Percentiles rank a stretch among this genome's conserved stretches.
Evolutionary conservation across 2,888 invertebrate genomes (phyloP).

Genomic region (Stramonita haemastoma): DNA sequence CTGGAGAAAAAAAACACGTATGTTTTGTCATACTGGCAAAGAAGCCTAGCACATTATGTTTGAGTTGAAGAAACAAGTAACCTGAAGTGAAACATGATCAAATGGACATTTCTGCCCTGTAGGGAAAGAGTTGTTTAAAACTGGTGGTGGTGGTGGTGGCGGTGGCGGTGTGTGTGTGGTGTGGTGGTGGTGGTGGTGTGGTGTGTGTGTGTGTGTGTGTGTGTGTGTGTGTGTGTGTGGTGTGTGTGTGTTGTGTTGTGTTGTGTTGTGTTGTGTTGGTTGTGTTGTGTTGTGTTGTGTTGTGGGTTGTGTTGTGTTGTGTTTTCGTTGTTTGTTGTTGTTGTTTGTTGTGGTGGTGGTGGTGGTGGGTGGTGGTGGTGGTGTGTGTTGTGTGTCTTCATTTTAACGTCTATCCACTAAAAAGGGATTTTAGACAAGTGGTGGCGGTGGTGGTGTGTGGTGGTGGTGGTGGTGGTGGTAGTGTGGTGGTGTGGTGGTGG

Average conservation of each 20-base stretch:
- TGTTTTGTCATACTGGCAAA: too few species aligned
- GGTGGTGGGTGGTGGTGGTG: not conserved
- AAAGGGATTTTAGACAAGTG: too few species aligned
- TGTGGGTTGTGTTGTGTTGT: conserved; percentile 11
- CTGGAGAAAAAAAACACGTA: too few species aligned
- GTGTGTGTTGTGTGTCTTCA: not conserved
- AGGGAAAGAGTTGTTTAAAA: too few species aligned
- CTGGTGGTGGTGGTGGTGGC: too few species aligned
- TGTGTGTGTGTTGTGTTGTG: not conserved
- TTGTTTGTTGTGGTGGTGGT: not conserved
- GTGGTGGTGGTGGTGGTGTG: not conserved
- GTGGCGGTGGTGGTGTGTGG: not conserved
- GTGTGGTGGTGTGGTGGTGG: not conserved
- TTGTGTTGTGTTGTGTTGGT: not conserved
- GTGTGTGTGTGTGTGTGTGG: conserved; percentile 5
- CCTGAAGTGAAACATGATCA: too few species aligned
- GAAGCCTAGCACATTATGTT: too few species aligned
- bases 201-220: not conserved
- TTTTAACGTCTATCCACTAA: not conserved
- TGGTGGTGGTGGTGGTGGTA: not conserved
- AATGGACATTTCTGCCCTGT: too few species aligned
- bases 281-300: not conserved
- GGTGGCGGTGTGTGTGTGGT: not conserved
- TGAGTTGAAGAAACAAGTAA: too few species aligned
- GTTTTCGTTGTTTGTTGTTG: not conserved